Conservation (phyloP, 2,888 invertebrate species). For the Phrixothrix hirtus region DNA sequence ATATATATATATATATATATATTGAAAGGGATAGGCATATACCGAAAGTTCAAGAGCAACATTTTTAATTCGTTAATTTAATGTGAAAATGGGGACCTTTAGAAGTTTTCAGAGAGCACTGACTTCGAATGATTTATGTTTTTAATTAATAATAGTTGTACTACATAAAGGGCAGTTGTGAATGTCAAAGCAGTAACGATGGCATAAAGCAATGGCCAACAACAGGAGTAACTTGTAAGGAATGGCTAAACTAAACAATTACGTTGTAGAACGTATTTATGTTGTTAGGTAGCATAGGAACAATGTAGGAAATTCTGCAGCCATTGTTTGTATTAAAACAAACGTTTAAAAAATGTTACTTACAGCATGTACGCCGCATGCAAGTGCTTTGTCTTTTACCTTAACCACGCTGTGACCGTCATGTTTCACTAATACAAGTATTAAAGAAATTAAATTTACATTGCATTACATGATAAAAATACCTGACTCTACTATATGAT, state of each 20-base stretch:
- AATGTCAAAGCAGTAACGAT: constrained; percentile 22
- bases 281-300: constrained; percentile 20
- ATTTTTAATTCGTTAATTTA: background rate
- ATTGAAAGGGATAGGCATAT: background rate
- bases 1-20: background rate
- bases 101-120: too few species aligned
- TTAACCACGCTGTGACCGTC: constrained; percentile 4
- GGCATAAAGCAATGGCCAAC: constrained; percentile 23
- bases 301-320: constrained; percentile 25
- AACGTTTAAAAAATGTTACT: constrained; percentile 15
- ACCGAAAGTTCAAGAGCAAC: background rate
- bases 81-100: too few species aligned
- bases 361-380: constrained; percentile 19
- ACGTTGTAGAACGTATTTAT: constrained; percentile 27
- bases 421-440: background rate
- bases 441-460: background rate
- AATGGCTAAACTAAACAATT: constrained; percentile 26
- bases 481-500: too few species aligned
- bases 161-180: constrained; percentile 11
- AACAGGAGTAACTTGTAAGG: constrained; percentile 18
- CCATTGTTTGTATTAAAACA: constrained; percentile 28
- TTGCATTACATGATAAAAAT: too few species aligned
- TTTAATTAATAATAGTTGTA: constrained; percentile 13
- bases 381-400: constrained; percentile 11
- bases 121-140: background rate